These are phyloP conservation scores for Echinops telfairi DNA, from an alignment of 2,113 vertebrate genomes.

Conservation along the genomic window DNA sequence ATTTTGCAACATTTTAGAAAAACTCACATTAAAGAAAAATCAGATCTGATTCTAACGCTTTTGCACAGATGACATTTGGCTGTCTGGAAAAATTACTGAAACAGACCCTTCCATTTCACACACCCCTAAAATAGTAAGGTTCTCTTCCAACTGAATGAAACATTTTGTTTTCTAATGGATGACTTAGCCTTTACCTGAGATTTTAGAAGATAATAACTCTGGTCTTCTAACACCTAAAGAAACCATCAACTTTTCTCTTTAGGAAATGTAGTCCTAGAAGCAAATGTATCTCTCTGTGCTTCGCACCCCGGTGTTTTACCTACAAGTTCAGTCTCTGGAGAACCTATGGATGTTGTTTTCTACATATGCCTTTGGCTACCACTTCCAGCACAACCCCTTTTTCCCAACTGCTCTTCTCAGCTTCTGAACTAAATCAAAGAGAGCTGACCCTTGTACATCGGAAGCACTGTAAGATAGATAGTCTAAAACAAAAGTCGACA, in stretches of 20 bases:
- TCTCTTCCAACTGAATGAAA: slow-evolving; percentile 13
- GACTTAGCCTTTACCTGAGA: slow-evolving; percentile 15
- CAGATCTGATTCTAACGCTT: neutral
- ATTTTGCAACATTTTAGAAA: neutral
- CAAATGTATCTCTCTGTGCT: neutral
- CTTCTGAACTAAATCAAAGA: slow-evolving; percentile 26
- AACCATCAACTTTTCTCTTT: slow-evolving; percentile 21
- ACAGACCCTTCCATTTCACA: neutral
- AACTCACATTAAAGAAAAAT: neutral
- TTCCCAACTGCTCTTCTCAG: neutral
- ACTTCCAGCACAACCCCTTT: neutral
- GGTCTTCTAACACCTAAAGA: slow-evolving; percentile 44
- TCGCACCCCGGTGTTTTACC: neutral
- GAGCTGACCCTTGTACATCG: neutral
- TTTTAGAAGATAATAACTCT: slow-evolving; percentile 22
- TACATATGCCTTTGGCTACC: neutral
- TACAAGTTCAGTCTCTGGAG: neutral
- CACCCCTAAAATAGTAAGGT: slow-evolving; percentile 25
- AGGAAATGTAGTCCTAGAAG: neutral
- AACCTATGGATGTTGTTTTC: neutral
- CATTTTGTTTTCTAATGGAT: slow-evolving; percentile 54
- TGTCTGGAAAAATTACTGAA: slow-evolving; percentile 40
- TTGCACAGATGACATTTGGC: slow-evolving; percentile 10
- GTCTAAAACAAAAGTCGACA: slow-evolving; percentile 38
- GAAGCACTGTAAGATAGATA: neutral